Base-by-base conservation (phyloP, 2,888 invertebrate genomes). In the Neoaliturus tenellus region DNA sequence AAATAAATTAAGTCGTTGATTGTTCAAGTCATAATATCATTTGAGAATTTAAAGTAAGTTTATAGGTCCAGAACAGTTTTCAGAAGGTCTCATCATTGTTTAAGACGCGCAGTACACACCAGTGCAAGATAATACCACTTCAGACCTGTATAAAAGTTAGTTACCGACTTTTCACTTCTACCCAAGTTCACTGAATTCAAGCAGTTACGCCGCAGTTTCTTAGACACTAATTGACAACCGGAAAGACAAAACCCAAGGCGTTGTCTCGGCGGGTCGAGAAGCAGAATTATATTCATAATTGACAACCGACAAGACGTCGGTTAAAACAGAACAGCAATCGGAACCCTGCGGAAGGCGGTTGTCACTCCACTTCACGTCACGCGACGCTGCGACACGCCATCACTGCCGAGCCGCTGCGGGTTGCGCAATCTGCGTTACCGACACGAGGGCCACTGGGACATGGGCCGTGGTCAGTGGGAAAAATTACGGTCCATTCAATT, bases 271-370 rank as follows among this genome's bases (percentile, higher is more conserved):
- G n/a, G n/a, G 25, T 23, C 62, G 20, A 28, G 62, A 5, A 28
- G 62, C 62, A 14, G 10, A 55, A 62, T 28, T 62, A 28, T 28
- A 62, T 8, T 31, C 10, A 28, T 62, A 62, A 62, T 62, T 62
- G 62, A 62, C 62, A 62, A 28, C 28, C 31, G 14, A 62, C 62
- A 31, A 62, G 62, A 62, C 28, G 5, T 55, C 31, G 31, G 62
- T 62, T 62, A 62, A 55, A 62, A 62, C 62, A 62, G 25, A 20
- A 28, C n/a, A 31, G 31, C 31, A 62, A 55, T 55, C 55, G 55
- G 28, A 28, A 55, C 23, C 20, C 23, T 31, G 62, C 31, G 62
- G 25, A 17, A 55, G 5, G 62, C 62, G 5, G 48, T 12, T 62
- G 62, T 62, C 62, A 55, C n/a, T n/a, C n/a, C n/a, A n/a, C n/a